Evolutionary conservation across 2,888 invertebrate genomes (phyloP).

Genomic region (Napeogenes inachia): DNA sequence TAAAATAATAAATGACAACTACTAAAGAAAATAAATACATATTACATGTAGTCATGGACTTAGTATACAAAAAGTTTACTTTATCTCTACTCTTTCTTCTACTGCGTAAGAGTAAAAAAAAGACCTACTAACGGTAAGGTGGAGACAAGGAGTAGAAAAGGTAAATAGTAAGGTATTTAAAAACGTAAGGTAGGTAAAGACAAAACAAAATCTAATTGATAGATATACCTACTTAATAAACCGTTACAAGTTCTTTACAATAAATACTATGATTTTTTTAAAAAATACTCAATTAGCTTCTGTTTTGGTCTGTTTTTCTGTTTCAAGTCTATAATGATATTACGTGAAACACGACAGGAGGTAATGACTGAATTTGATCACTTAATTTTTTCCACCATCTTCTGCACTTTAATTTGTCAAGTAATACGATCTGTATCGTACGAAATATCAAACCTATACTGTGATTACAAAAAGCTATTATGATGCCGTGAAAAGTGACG

Average conservation of each 20-base stretch:
- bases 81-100: too few relatives aligned
- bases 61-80: too few relatives aligned
- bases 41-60: too few relatives aligned
- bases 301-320: not conserved
- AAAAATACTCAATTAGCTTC: not conserved
- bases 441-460: not conserved
- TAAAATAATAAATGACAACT: too few relatives aligned
- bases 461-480: constrained; percentile 15
- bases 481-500: constrained; percentile 25
- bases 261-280: not conserved
- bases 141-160: too few relatives aligned
- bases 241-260: not conserved
- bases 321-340: not conserved
- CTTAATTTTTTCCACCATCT: not conserved
- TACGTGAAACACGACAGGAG: constrained; percentile 6
- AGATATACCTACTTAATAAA: too few relatives aligned
- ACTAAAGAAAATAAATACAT: too few relatives aligned
- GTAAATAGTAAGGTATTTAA: too few relatives aligned
- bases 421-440: not conserved
- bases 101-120: too few relatives aligned
- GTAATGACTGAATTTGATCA: constrained; percentile 3
- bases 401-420: not conserved
- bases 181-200: too few relatives aligned
- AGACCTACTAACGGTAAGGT: too few relatives aligned
- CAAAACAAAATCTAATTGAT: too few relatives aligned